Evolutionary conservation across 2,888 invertebrate genomes (phyloP).

Genomic region (Callosobruchus maculatus): DNA sequence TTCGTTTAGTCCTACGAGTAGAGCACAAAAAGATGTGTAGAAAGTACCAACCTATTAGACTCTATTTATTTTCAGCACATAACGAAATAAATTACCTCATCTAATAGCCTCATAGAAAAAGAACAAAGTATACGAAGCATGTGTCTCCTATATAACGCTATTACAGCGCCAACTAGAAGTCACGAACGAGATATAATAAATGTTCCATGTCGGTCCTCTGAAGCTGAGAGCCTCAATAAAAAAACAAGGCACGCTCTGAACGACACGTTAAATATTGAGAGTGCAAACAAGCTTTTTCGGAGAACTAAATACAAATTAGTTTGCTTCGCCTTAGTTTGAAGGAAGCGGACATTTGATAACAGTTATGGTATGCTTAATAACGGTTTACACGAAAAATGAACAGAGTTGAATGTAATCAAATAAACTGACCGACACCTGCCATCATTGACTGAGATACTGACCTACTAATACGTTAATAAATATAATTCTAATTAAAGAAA

Average conservation of each 20-base stretch:
- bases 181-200: neutral
- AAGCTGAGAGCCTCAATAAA: neutral
- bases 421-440: too few relatives aligned
- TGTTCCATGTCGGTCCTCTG: neutral
- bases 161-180: neutral
- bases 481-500: too few relatives aligned
- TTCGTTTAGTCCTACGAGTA: too few relatives aligned
- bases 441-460: too few relatives aligned
- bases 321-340: neutral
- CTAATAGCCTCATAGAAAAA: neutral
- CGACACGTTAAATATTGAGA: neutral
- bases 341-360: neutral
- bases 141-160: neutral
- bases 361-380: too few relatives aligned
- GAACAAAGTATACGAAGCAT: neutral
- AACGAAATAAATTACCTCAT: neutral
- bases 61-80: neutral
- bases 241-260: neutral
- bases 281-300: neutral
- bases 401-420: too few relatives aligned
- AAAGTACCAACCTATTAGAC: neutral
- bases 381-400: too few relatives aligned
- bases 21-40: too few relatives aligned
- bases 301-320: neutral
- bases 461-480: too few relatives aligned